A percentile compares a stretch with the other conserved stretches of the same genome.
Evolutionary conservation across 2,113 vertebrate genomes (phyloP).

Genomic region (Brachyhypopomus occidentalis): DNA sequence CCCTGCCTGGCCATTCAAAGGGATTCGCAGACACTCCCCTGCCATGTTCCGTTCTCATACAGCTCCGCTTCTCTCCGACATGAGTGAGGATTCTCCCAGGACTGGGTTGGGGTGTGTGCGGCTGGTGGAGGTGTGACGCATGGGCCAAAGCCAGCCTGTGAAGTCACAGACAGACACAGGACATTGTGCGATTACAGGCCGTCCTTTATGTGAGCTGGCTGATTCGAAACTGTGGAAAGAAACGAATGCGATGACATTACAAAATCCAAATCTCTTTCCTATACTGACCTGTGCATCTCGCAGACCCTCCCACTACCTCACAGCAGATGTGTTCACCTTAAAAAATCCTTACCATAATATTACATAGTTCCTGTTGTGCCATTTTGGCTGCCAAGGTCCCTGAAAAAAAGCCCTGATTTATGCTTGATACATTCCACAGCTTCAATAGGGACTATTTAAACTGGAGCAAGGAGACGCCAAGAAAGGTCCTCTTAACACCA

Average conservation of each 20-base stretch:
- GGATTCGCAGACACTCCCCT: slow-evolving; percentile 44
- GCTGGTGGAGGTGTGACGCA: slow-evolving; percentile 23
- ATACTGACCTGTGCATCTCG: slow-evolving; percentile 5
- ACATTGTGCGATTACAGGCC: slow-evolving; percentile 61
- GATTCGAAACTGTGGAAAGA: slow-evolving; percentile 13
- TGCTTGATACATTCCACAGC: slow-evolving; percentile 91
- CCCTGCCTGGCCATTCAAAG: slow-evolving; percentile 67
- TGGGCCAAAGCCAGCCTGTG: slow-evolving; percentile 52
- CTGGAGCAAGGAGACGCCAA: slow-evolving; percentile 84
- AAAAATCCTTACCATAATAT: slow-evolving; percentile 77
- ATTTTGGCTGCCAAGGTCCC: slow-evolving; percentile 92
- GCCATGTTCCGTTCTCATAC: slow-evolving; percentile 37
- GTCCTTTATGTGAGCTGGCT: slow-evolving; percentile 49
- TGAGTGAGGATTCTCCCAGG: slow-evolving; percentile 30
- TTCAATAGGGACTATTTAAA: slow-evolving; percentile 87
- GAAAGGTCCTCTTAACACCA: slow-evolving; percentile 77
- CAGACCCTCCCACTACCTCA: slow-evolving; percentile 50
- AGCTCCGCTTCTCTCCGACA: slow-evolving; percentile 23
- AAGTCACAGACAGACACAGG: slow-evolving; percentile 49
- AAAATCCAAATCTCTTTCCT: neutral
- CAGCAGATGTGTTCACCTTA: slow-evolving; percentile 82
- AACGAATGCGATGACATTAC: slow-evolving; percentile 24
- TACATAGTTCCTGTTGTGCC: slow-evolving; percentile 79
- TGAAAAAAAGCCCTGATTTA: slow-evolving; percentile 82
- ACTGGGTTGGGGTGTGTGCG: slow-evolving; percentile 13